Evolutionary conservation across 2,888 invertebrate species (phyloP).

Genomic region (Apocheima hispidaria): DNA sequence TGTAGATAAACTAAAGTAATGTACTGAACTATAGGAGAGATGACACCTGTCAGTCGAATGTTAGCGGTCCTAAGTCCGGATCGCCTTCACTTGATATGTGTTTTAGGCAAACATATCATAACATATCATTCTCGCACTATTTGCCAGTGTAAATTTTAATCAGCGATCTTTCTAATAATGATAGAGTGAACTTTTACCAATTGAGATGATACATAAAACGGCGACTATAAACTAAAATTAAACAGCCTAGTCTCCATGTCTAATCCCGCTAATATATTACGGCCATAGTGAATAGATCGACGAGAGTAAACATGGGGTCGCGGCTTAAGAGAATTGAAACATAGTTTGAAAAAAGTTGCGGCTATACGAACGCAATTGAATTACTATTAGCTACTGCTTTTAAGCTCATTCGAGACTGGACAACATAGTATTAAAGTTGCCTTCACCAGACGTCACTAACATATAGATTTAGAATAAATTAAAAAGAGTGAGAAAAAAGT

Average conservation of each 20-base stretch:
- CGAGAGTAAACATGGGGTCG: conserved; percentile 1
- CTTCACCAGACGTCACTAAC: conserved; percentile 49
- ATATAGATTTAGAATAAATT: conserved; percentile 33
- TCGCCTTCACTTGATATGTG: too few species aligned
- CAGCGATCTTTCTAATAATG: background rate
- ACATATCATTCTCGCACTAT: too few species aligned
- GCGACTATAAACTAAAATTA: conserved; percentile 24
- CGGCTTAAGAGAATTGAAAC: conserved; percentile 6
- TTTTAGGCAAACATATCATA: too few species aligned
- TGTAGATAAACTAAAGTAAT: too few species aligned
- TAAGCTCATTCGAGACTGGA: conserved; percentile 21
- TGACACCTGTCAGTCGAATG: too few species aligned
- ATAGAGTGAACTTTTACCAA: background rate
- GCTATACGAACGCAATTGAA: conserved; percentile 11
- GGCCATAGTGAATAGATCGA: conserved; percentile 14
- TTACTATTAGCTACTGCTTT: conserved; percentile 23
- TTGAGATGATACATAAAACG: conserved; percentile 53
- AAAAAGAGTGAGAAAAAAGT: conserved; percentile 27
- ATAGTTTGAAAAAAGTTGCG: conserved; percentile 18
- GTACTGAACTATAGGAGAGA: too few species aligned
- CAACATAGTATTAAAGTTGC: conserved; percentile 45
- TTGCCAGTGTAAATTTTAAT: background rate
- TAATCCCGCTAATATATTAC: conserved; percentile 18
- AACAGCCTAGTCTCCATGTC: conserved; percentile 4
- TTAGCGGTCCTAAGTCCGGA: too few species aligned